A percentile compares a stretch with the other conserved stretches of the same genome.
Evolutionary conservation across 2,113 vertebrate species (phyloP).

Genomic region (Patagioenas fasciata): DNA sequence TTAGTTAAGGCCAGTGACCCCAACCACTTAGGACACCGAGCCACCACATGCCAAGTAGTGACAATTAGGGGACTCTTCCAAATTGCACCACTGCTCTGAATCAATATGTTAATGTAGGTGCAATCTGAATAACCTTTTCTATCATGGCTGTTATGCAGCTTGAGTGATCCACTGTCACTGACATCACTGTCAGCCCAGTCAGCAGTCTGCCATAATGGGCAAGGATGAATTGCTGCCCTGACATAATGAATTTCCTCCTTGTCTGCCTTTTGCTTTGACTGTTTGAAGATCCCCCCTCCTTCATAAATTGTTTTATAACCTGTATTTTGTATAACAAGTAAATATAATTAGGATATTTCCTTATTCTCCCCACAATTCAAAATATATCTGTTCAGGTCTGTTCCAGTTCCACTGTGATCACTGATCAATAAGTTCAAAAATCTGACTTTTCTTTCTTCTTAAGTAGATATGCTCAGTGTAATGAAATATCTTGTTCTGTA

Average conservation of each 20-base stretch:
- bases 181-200: background rate
- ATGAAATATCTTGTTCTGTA: conserved; percentile 45
- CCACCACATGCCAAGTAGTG: background rate
- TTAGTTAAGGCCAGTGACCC: background rate
- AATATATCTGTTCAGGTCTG: background rate
- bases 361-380: background rate
- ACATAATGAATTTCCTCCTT: background rate
- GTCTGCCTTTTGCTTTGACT: background rate
- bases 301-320: background rate
- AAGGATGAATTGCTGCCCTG: background rate
- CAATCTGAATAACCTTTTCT: background rate
- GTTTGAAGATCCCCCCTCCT: background rate
- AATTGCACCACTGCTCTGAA: background rate
- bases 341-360: background rate
- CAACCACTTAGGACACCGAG: background rate
- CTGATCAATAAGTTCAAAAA: conserved; percentile 33
- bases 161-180: background rate
- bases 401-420: background rate
- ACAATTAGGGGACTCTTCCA: background rate
- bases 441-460: conserved; percentile 1
- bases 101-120: background rate
- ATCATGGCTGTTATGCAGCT: background rate
- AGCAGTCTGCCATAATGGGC: background rate
- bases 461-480: conserved; percentile 5
- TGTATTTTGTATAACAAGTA: background rate